Conservation (phyloP, 2,797 vertebrate genomes). For the Eutrigla gurnardus region DNA sequence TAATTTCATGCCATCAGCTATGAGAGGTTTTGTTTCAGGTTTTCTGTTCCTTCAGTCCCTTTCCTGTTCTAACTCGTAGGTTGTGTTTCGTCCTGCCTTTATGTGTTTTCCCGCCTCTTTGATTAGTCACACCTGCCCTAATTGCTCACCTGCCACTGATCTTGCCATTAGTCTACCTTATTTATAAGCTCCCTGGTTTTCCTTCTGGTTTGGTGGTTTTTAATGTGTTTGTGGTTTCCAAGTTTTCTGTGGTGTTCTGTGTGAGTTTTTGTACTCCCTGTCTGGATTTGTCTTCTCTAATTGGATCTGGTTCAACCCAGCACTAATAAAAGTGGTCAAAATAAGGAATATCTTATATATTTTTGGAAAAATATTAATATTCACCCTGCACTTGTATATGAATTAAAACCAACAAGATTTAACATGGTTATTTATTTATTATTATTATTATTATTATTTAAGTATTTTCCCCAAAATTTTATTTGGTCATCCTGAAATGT, state of each 20-base stretch:
- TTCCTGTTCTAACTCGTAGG: not conserved
- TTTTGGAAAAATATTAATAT: too few relatives aligned
- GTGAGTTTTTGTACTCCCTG: not conserved
- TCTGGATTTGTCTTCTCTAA: not conserved
- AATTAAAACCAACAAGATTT: too few relatives aligned
- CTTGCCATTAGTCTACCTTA: not conserved
- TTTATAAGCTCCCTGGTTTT: not conserved
- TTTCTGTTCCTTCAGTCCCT: not conserved
- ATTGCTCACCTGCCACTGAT: not conserved
- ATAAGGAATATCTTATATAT: too few relatives aligned
- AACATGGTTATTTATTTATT: too few relatives aligned
- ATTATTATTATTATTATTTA: too few relatives aligned
- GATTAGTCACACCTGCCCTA: not conserved
- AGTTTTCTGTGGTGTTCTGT: not conserved
- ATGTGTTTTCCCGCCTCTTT: not conserved
- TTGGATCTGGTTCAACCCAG: not conserved
- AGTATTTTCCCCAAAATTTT: too few relatives aligned
- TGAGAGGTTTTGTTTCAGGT: too few relatives aligned
- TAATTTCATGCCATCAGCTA: too few relatives aligned
- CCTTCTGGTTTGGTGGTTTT: too few relatives aligned
- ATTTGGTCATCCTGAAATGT: not conserved
- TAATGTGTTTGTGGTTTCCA: too few relatives aligned
- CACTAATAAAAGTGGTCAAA: too few relatives aligned
- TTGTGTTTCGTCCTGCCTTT: not conserved
- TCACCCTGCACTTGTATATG: too few relatives aligned